These are phyloP conservation scores for Sycophaga agraensis DNA, from an alignment of 1,140 invertebrate genomes.

Conservation along the genomic window DNA sequence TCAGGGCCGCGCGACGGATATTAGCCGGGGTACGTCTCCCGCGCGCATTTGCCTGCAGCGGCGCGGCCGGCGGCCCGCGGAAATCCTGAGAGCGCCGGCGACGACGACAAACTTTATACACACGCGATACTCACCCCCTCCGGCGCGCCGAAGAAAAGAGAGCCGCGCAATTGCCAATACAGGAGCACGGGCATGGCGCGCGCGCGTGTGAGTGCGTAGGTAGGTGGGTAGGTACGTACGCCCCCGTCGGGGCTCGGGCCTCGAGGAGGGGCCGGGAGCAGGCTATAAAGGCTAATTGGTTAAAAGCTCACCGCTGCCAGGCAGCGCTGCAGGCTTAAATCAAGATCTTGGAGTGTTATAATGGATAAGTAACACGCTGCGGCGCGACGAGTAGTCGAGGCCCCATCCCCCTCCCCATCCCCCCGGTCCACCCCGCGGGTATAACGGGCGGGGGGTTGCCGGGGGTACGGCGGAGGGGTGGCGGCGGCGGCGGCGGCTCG, in stretches of 20 bases:
- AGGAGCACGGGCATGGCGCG: background rate
- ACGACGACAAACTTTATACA: conserved; percentile 13
- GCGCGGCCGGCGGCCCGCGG: too few relatives aligned
- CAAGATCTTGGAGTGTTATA: conserved; percentile 61
- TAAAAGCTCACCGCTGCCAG: conserved; percentile 58
- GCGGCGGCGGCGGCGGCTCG: too few relatives aligned
- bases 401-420: conserved; percentile 8
- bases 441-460: conserved; percentile 9
- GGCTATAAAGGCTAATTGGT: conserved; percentile 60
- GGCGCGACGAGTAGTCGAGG: conserved; percentile 37
- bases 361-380: conserved; percentile 59
- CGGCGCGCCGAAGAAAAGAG: conserved; percentile 4
- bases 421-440: conserved; percentile 13
- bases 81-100: conserved; percentile 4
- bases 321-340: conserved; percentile 52
- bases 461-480: too few relatives aligned
- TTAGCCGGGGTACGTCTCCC: too few relatives aligned
- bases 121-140: background rate
- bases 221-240: too few relatives aligned
- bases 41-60: too few relatives aligned
- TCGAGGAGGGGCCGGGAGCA: background rate
- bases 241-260: too few relatives aligned
- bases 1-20: too few relatives aligned
- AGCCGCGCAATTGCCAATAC: conserved; percentile 12
- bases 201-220: too few relatives aligned